phyloP scores from a whole-genome alignment of 2,113 vertebrate genomes.

The Phycodurus eques region DNA sequence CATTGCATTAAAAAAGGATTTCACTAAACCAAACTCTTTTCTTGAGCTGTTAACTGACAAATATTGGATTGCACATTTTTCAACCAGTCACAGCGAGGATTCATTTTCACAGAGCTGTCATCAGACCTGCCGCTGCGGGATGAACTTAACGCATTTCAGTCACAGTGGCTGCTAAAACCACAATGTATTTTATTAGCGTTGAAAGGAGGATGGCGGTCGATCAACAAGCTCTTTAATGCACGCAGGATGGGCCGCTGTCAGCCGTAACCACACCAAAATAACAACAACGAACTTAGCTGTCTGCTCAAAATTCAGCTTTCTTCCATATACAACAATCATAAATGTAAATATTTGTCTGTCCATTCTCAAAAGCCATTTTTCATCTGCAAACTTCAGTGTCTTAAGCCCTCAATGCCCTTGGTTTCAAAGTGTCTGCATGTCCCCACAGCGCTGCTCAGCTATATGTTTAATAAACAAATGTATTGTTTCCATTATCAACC shows the following conservation, averaged over 20 bases:
- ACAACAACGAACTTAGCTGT: no score
- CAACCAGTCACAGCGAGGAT: neutral
- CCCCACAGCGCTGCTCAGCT: constrained; percentile 3
- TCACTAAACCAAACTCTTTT: neutral
- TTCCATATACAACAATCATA: no score
- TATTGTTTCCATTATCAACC: constrained; percentile 11
- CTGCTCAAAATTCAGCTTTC: no score
- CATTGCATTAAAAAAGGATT: no score
- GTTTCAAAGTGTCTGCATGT: constrained; percentile 1
- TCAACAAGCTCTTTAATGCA: no score
- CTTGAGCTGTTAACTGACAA: neutral
- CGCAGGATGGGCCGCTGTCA: no score
- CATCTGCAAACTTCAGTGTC: constrained; percentile 14
- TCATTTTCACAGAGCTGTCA: neutral
- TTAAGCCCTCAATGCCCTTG: constrained; percentile 13
- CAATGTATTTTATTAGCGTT: no score
- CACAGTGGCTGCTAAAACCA: neutral
- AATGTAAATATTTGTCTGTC: no score
- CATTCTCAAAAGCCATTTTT: constrained; percentile 12
- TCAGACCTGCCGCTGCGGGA: no score
- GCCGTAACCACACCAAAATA: no score
- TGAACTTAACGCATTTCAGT: neutral
- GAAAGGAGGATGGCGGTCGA: no score
- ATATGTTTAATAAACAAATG: neutral
- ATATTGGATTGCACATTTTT: neutral